Evolutionary conservation across 2,797 vertebrate species (phyloP).

Genomic region (Peromyscus nudipes): DNA sequence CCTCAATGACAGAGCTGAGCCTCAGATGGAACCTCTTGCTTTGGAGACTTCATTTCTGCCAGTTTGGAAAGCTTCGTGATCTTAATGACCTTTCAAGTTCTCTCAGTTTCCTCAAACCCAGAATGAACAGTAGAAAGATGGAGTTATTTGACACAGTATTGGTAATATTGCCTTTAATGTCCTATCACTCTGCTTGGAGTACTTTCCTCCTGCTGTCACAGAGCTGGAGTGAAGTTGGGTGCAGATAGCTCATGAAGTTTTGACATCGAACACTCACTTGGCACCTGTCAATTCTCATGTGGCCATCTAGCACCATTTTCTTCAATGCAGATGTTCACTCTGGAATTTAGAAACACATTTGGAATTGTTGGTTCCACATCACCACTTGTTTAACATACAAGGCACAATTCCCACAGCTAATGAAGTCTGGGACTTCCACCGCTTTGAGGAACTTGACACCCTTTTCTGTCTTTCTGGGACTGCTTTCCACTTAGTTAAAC

Average conservation of each 20-base stretch:
- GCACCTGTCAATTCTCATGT: conserved; percentile 16
- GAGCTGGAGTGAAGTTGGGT: background rate
- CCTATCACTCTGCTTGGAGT: background rate
- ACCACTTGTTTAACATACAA: conserved; percentile 50
- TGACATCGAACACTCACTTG: conserved; percentile 48
- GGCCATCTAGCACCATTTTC: conserved; percentile 31
- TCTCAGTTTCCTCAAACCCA: conserved; percentile 8
- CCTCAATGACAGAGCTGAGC: background rate
- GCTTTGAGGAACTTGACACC: background rate
- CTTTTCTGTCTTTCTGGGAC: conserved; percentile 33
- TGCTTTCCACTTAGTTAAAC: conserved; percentile 28
- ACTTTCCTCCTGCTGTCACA: background rate
- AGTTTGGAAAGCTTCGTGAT: background rate
- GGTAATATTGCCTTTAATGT: background rate
- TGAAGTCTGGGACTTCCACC: background rate
- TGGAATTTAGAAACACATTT: conserved; percentile 63
- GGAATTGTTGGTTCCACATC: conserved; percentile 70
- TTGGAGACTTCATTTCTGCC: background rate
- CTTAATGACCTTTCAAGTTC: background rate
- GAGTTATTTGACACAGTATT: background rate
- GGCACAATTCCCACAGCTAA: background rate
- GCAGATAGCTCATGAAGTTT: background rate
- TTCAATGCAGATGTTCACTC: conserved; percentile 28
- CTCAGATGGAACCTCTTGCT: background rate
- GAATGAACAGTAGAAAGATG: background rate